Conservation (phyloP, 2,797 vertebrate genomes). For the Alcedo atthis region DNA sequence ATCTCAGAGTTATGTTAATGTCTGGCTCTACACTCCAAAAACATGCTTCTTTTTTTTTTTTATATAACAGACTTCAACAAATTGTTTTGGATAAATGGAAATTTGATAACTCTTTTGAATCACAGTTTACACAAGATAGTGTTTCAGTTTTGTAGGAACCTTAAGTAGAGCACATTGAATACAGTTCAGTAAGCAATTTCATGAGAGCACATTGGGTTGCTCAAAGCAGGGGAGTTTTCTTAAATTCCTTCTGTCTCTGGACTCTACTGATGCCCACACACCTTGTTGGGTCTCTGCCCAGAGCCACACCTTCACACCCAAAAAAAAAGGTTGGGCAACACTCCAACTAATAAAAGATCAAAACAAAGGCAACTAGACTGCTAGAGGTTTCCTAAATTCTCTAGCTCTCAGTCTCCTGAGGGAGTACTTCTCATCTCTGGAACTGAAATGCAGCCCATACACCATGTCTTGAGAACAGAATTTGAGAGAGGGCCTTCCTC, state of each 20-base stretch:
- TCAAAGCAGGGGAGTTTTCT: slow-evolving; percentile 11
- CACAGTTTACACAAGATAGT: slow-evolving; percentile 13
- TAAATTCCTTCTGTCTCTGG: slow-evolving; percentile 14
- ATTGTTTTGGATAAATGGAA: slow-evolving; percentile 21
- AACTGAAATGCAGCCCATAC: not conserved
- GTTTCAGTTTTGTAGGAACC: not conserved
- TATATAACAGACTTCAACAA: not conserved
- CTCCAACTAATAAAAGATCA: not conserved
- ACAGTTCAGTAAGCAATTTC: not conserved
- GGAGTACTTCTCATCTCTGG: not conserved
- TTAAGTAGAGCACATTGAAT: not conserved
- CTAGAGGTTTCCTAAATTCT: not conserved
- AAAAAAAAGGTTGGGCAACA: not conserved
- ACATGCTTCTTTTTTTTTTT: not conserved
- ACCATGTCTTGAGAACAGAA: not conserved
- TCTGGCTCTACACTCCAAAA: not conserved
- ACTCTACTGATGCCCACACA: slow-evolving; percentile 2
- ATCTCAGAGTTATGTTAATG: not conserved
- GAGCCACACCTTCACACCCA: not conserved
- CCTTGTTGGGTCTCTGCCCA: not conserved
- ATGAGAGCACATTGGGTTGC: not conserved
- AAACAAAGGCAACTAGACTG: not conserved
- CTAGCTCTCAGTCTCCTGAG: not conserved
- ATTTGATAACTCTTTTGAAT: slow-evolving; percentile 29
- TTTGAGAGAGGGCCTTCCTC: not conserved